Evolutionary conservation across 2,113 vertebrate genomes (phyloP), one percentile per base, ranked within the genome.

Genomic region (Rhinolophus sinicus): DNA sequence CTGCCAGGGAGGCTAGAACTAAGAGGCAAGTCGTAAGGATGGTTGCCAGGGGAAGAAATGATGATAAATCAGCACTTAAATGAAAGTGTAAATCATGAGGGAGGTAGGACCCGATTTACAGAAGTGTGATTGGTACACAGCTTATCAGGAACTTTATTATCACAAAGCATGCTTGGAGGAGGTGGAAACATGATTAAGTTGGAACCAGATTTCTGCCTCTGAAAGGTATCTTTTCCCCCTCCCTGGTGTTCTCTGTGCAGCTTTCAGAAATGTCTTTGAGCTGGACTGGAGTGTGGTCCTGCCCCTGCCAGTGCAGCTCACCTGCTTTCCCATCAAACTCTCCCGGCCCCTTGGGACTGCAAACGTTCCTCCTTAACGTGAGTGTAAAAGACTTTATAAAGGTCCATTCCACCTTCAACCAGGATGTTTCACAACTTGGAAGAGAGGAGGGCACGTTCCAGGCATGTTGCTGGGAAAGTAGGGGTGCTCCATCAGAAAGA

Each of bases 11-110:
- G 93, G 89, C 93, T 93, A 97, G 93, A 97, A 96, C 91, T 96
- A 97, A 96, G 94, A 97, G 82, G 94, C 77, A 96, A 93, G 77
- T 94, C 33, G 1, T 96, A 85, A 93, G 82, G 83, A 95, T 64
- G n/a, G 94, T 70, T 97, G 96, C 97, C 95, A 95, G 81, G 93
- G 73, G 91, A 78, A 97, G 96, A 96, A 96, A 98, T 87, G 93
- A 96, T 95, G 96, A 97, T 96, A 97, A 95, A 98, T 97, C 96
- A 97, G 97, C 94, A 95, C 92, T 95, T 96, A 96, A 82, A 88
- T 86, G 76, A 86, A 95, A 88, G 93, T 87, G 89, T 97, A 97
- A 96, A 97, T 97, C 94, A 91, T n/a, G 75, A 58, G 47, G 81
- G 69, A 89, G 88, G 82, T 67, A 89, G 82, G 91, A 75, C 50